Conservation (phyloP, 1,140 invertebrate species). For the Sitophilus oryzae region DNA sequence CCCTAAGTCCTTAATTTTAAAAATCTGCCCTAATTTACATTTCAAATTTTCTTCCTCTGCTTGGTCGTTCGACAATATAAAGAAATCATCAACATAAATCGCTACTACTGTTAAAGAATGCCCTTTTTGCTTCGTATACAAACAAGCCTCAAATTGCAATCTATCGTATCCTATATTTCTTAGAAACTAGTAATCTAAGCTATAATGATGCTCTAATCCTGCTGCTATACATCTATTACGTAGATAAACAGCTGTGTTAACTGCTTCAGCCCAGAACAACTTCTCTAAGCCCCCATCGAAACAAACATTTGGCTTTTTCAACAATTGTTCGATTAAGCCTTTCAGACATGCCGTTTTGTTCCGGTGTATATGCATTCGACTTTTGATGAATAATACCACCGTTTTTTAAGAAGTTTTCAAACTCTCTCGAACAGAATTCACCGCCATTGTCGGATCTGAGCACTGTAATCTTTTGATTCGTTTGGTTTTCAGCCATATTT, state of each 20-base stretch:
- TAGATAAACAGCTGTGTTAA: neutral
- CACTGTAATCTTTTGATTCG: conserved; percentile 27
- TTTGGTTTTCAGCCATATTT: conserved; percentile 31
- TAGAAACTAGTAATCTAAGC: no score
- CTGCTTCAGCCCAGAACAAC: neutral
- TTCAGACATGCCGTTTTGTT: neutral
- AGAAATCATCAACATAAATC: conserved; percentile 40
- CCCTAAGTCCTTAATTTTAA: conserved; percentile 31
- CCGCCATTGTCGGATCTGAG: conserved; percentile 27
- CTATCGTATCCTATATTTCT: conserved; percentile 26
- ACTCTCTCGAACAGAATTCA: conserved; percentile 31
- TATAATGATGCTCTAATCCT: neutral
- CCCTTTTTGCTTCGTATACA: conserved; percentile 33
- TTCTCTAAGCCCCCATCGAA: no score
- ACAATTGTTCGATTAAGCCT: neutral
- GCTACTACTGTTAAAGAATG: conserved; percentile 29
- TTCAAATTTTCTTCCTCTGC: conserved; percentile 14
- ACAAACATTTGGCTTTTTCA: no score
- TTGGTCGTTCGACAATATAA: conserved; percentile 34
- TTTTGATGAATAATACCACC: conserved; percentile 23
- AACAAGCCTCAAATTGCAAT: conserved; percentile 36
- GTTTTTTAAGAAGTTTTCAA: conserved; percentile 30
- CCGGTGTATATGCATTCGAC: neutral
- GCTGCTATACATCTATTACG: neutral
- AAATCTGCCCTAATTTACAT: conserved; percentile 14